Base-by-base conservation (phyloP, 2,797 vertebrate genomes). In the Gastrophryne carolinensis region DNA sequence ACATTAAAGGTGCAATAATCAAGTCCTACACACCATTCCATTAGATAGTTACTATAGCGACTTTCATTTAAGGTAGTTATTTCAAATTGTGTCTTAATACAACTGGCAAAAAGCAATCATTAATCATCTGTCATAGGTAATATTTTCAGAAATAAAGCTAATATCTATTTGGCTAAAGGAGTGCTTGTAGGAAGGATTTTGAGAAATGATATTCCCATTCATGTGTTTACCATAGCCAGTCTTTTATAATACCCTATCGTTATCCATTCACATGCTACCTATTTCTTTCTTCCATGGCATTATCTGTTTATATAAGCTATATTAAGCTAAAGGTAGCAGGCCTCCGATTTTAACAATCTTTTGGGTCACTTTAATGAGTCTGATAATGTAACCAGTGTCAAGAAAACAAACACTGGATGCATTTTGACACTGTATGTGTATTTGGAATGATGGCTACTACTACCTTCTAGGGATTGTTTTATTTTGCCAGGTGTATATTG, bases 101-200 rank as follows among this genome's bases (percentile, higher is more conserved):
- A 27, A 56, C 49, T 73, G 61, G 35, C 61, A 39, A 64, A 15
- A 30, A 47, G 35, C 49, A 63, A 19, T 29, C 26, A 19, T 72
- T 67, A 41, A 17, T 67, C 63, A 60, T 29, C 35, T 41, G 32
- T 50, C 19, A 37, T 19, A 39, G 44, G 58, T 7, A 53, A 62
- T 63, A 32, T 53, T 32, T 15, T 37, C 23, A 64, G 26, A 53
- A 41, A 65, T 56, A 56, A 26, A 73, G 12, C 13, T 17, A 57
- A 47, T 62, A 62, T 34, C 56, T 19, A n/a, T 24, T 71, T 72
- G 44, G 44, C 29, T 39, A 30, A 19, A 52, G 21, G 5, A 11
- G 23, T 32, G 17, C 29, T 37, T 19, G 24, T 15, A 7, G 23
- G 17, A 17, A 69, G n/a, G 8, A 17, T 66, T 11, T 30, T 30